Evolutionary conservation across 2,113 vertebrate species (phyloP).

Genomic region (Triplophysa dalaica): DNA sequence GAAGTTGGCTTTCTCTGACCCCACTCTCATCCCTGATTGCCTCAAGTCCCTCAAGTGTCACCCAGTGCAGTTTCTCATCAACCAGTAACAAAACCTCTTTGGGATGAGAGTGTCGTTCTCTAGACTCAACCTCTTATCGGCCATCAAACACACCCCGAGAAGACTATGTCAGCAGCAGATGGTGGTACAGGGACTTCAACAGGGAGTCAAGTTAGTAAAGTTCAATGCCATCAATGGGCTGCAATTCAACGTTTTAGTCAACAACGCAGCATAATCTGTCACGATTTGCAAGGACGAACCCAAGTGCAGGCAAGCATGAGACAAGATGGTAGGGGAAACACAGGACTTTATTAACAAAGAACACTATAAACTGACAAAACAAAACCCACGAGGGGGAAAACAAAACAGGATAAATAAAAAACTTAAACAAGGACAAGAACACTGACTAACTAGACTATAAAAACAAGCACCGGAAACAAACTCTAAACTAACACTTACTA

Average conservation of each 20-base stretch:
- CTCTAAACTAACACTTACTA: no score
- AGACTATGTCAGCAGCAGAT: slow-evolving; percentile 9
- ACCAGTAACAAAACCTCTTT: slow-evolving; percentile 21
- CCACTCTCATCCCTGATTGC: slow-evolving; percentile 1
- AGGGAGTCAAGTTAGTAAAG: neutral
- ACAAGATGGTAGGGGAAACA: no score
- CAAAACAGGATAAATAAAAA: no score
- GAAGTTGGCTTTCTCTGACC: neutral
- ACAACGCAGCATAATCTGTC: neutral
- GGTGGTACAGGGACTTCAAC: neutral
- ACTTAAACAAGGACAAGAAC: no score
- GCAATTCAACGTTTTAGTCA: neutral
- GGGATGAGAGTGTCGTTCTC: slow-evolving; percentile 26
- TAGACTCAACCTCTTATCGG: neutral
- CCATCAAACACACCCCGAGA: neutral
- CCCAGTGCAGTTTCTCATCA: slow-evolving; percentile 33
- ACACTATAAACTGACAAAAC: no score
- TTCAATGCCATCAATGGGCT: neutral
- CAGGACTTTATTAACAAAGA: no score
- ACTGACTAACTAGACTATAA: no score
- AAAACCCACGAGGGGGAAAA: no score
- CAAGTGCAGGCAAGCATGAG: no score
- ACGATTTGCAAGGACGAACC: no score
- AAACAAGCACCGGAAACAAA: no score
- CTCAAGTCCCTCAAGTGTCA: slow-evolving; percentile 33